These are phyloP conservation scores for Drosophila testacea DNA, from an alignment of 2,888 invertebrate genomes.

Conservation along the genomic window DNA sequence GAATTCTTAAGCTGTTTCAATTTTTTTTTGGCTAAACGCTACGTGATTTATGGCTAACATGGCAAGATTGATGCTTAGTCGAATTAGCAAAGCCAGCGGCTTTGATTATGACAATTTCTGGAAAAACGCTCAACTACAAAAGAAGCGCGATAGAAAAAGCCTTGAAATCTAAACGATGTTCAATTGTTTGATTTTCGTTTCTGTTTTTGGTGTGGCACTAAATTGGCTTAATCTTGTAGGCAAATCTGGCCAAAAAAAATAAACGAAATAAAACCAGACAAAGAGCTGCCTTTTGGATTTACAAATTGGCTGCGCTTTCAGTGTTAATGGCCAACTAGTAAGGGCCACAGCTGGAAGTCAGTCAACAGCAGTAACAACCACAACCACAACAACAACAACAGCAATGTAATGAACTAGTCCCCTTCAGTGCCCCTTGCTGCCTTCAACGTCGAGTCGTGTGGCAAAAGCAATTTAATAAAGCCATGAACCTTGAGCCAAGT, in stretches of 20 bases:
- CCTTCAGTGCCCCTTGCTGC: constrained; percentile 1
- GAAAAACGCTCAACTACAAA: constrained; percentile 11
- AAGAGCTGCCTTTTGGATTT: constrained; percentile 35
- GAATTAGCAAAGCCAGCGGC: constrained; percentile 41
- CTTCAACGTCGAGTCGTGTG: constrained; percentile 39
- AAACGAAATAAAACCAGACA: constrained; percentile 15
- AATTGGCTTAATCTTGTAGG: constrained; percentile 69
- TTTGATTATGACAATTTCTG: constrained; percentile 41
- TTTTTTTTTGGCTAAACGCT: constrained; percentile 41
- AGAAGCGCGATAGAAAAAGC: constrained; percentile 30
- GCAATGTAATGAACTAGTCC: constrained; percentile 41
- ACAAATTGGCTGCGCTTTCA: constrained; percentile 74
- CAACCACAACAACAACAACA: constrained; percentile 10
- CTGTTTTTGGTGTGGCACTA: constrained; percentile 48
- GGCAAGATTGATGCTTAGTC: constrained; percentile 46
- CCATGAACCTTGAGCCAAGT: constrained; percentile 77
- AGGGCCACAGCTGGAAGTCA: constrained; percentile 70
- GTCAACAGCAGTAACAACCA: constrained; percentile 7
- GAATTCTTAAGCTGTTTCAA: constrained; percentile 43
- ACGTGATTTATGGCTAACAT: constrained; percentile 53
- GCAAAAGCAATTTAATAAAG: constrained; percentile 74
- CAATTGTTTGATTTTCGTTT: constrained; percentile 47
- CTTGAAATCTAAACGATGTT: constrained; percentile 34
- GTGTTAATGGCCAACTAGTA: constrained; percentile 66
- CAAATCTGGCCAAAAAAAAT: constrained; percentile 40